These are phyloP conservation scores for Trematomus bernacchii DNA, from an alignment of 2,797 vertebrate species.

Conservation along the genomic window DNA sequence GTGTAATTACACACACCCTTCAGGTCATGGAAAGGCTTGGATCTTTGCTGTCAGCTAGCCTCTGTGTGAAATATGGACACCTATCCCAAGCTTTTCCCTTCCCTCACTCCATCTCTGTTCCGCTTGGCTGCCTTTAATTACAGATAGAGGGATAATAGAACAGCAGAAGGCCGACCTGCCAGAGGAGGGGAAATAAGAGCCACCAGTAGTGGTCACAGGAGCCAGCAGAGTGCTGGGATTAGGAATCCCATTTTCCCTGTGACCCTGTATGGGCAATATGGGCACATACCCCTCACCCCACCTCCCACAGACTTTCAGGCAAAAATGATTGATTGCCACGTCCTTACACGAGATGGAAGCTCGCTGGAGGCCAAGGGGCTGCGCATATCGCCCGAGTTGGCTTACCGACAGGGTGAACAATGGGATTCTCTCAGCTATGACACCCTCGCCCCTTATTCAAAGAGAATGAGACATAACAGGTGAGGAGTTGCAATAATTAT, in stretches of 20 bases:
- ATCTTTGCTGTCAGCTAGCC: conserved; percentile 48
- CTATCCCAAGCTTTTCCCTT: conserved; percentile 60
- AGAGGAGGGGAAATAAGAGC: conserved; percentile 47
- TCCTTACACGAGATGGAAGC: conserved; percentile 56
- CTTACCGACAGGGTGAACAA: conserved; percentile 54
- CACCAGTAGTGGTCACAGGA: conserved; percentile 44
- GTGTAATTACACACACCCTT: conserved; percentile 45
- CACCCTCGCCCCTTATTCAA: conserved; percentile 48
- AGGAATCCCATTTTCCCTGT: conserved; percentile 48
- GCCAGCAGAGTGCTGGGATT: conserved; percentile 49
- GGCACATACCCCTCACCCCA: conserved; percentile 20
- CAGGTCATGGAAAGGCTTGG: conserved; percentile 22
- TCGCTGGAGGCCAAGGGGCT: conserved; percentile 42
- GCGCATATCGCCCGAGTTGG: conserved; percentile 19
- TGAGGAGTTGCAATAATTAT: conserved; percentile 64
- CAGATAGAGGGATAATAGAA: conserved; percentile 82
- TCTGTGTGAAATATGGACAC: conserved; percentile 77
- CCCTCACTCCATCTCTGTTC: conserved; percentile 71
- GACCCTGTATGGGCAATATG: conserved; percentile 26
- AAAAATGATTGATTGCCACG: conserved; percentile 72
- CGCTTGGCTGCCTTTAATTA: conserved; percentile 87
- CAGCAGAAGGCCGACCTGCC: conserved; percentile 50
- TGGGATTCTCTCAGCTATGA: conserved; percentile 42
- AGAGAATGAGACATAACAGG: conserved; percentile 57
- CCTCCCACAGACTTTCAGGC: conserved; percentile 35